Percentiles rank a stretch among this genome's conserved stretches.
phyloP scores from a whole-genome alignment of 2,797 vertebrate genomes.

The Scomberomorus guttatus region DNA sequence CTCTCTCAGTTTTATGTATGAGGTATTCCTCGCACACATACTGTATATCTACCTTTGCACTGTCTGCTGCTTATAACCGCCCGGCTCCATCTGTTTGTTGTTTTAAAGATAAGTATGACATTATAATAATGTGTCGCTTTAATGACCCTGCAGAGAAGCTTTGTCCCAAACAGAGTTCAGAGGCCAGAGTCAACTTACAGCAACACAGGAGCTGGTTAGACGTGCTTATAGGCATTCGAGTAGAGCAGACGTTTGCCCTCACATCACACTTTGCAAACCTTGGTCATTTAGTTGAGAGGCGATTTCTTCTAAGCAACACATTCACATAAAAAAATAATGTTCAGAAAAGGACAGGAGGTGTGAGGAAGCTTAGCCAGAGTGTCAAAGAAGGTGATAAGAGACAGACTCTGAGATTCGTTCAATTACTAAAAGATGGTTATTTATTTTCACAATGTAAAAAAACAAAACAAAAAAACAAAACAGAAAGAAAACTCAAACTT shows the following conservation, averaged over 20 bases:
- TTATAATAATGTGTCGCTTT: not conserved
- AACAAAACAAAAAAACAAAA: no score
- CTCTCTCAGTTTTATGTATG: conserved; percentile 2
- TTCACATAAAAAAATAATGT: no score
- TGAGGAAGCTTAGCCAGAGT: no score
- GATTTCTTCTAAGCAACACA: not conserved
- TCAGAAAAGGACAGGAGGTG: not conserved
- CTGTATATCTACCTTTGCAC: not conserved
- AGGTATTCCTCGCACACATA: not conserved
- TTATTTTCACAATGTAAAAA: no score
- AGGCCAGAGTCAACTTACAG: not conserved
- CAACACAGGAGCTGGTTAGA: not conserved
- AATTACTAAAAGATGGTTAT: no score
- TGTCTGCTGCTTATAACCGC: not conserved
- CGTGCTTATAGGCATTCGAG: not conserved
- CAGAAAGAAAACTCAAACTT: no score
- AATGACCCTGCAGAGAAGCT: not conserved
- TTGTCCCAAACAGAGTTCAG: not conserved
- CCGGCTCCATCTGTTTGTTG: not conserved
- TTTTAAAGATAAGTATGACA: not conserved
- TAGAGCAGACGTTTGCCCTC: not conserved
- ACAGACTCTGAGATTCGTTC: no score
- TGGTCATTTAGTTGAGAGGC: not conserved
- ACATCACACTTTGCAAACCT: no score
- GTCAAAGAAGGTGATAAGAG: no score